Evolutionary conservation across 2,797 vertebrate genomes (phyloP).

Genomic region (Hemibagrus guttatus): DNA sequence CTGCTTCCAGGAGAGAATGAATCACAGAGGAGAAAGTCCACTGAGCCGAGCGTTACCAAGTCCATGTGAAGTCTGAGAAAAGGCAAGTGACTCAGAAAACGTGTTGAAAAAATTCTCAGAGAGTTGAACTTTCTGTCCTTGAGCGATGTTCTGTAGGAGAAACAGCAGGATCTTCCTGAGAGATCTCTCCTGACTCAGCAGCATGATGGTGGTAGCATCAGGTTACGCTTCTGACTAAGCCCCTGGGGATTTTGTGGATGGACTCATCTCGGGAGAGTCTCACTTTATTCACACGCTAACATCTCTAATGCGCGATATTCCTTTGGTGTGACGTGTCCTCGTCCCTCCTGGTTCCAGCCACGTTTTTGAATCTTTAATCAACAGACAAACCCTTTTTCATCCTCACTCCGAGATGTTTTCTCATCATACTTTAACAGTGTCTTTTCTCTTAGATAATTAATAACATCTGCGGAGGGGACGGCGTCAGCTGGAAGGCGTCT

Average conservation of each 20-base stretch:
- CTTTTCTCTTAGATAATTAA: neutral
- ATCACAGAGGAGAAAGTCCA: neutral
- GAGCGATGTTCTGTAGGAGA: neutral
- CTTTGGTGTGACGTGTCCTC: neutral
- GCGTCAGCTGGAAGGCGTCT: neutral
- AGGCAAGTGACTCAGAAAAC: neutral
- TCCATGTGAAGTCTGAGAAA: neutral
- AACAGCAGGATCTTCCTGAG: neutral
- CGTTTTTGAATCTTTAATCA: neutral
- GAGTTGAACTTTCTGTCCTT: neutral
- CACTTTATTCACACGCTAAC: neutral
- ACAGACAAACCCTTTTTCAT: neutral
- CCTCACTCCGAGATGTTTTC: neutral
- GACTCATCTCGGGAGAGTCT: neutral
- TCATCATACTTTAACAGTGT: neutral
- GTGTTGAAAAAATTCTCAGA: neutral
- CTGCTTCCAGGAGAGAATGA: neutral
- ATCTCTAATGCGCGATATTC: neutral
- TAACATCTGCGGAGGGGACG: neutral
- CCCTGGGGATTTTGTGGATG: neutral
- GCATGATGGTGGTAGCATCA: neutral
- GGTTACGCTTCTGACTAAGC: neutral
- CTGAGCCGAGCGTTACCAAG: neutral
- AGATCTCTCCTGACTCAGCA: neutral
- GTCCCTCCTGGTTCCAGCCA: neutral